phyloP scores from a whole-genome alignment of 1,140 invertebrate species.

The Drosophila jambulina region DNA sequence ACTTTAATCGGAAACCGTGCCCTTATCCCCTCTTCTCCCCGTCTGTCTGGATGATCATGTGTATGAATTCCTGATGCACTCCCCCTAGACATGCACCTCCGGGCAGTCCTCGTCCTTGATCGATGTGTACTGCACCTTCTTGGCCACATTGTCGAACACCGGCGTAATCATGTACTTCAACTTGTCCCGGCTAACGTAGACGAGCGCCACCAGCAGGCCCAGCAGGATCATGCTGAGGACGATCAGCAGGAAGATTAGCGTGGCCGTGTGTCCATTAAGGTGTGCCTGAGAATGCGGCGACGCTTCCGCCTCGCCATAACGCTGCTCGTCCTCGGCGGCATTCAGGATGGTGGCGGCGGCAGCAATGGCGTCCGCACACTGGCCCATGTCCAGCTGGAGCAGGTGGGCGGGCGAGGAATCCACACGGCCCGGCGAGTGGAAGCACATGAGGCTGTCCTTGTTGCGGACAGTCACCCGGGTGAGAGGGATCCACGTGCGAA shows the following conservation, averaged over 20 bases:
- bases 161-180: conserved; percentile 88
- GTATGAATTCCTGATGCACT: conserved; percentile 5
- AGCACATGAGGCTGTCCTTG: conserved; percentile 87
- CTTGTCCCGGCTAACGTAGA: conserved; percentile 88
- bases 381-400: conserved; percentile 81
- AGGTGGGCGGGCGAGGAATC: conserved; percentile 75
- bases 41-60: conserved; percentile 36
- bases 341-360: conserved; percentile 76
- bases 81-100: conserved; percentile 83
- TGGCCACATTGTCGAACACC: conserved; percentile 88
- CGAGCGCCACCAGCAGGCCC: conserved; percentile 86
- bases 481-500: conserved; percentile 88
- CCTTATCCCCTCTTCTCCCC: conserved; percentile 1
- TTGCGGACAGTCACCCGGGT: conserved; percentile 88
- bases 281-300: conserved; percentile 51
- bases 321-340: conserved; percentile 59
- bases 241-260: conserved; percentile 86
- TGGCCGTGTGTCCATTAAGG: conserved; percentile 85
- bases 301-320: conserved; percentile 37
- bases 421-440: conserved; percentile 65
- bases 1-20: conserved; percentile 21
- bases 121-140: conserved; percentile 91
- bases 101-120: conserved; percentile 87
- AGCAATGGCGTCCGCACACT: conserved; percentile 77
- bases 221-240: conserved; percentile 87